Base-by-base conservation (phyloP, 2,888 invertebrate species). In the Polydesmus complanatus region DNA sequence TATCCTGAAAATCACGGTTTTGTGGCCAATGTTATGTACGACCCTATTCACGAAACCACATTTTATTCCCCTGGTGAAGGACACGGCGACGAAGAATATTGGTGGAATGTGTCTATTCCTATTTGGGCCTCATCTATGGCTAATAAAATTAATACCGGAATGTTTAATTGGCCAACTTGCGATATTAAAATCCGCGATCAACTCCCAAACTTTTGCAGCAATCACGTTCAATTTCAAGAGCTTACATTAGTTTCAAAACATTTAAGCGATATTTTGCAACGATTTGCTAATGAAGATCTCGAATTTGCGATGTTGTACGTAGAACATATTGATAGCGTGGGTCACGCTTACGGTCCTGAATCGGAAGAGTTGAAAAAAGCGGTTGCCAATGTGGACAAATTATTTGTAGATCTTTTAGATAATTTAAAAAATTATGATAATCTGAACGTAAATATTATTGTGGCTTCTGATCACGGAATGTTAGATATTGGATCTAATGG, bases 91-190 rank as follows among this genome's bases (percentile, higher is more conserved):
- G 5, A 25, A 21, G 22, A 14, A 11, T 64, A 66, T 54, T 72
- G 73, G 73, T 73, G 72, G 71, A 66, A 72, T n/a, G 66, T 66
- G 14, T 69, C 69, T 0, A 71, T 70, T 49, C 70, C 73, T 1
- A 60, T 72, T 14, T 73, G 71, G 70, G 65, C 70, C 3, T 69
- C 71, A 2, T 69, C 70, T 1, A 67, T 65, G 23, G 66, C 66
- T 21, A 22, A 22, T 5, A 47, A 61, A 68, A 23, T 62, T 11
- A 3, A 27, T 11, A 61, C 60, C 11, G 53, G 27, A 18, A 54
- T 65, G 51, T 67, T 63, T 59, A 61, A 61, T 50, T 67, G 64
- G 66, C 61, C 62, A 1, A 65, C 65, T 26, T 66, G 66, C 59
- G 63, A 65, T 27, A 65, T 67, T 22, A 25, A 37, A 21, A 65